Conservation (phyloP, 1,140 invertebrate species). For the Cryptotermes secundus region DNA sequence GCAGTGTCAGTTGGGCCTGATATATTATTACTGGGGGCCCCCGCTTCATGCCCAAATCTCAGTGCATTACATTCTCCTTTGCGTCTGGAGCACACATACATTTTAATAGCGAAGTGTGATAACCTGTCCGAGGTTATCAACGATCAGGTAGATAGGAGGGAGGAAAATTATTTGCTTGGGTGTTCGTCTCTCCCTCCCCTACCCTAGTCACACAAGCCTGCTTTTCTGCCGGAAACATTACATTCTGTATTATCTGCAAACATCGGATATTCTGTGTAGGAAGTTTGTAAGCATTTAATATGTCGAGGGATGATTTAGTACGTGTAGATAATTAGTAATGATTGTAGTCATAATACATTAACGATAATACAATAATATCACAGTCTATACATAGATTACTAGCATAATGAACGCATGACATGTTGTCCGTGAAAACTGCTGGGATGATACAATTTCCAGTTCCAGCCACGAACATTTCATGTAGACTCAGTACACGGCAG, state of each 20-base stretch:
- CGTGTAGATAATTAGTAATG: background rate
- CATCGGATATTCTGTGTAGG: background rate
- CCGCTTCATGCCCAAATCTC: background rate
- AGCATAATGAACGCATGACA: no score
- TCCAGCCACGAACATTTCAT: no score
- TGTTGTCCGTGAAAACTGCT: no score
- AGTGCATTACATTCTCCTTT: no score
- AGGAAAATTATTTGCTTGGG: background rate
- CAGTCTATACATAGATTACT: no score
- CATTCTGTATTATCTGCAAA: background rate
- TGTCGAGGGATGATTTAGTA: background rate
- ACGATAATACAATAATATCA: no score
- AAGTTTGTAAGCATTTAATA: background rate
- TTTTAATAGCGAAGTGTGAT: background rate
- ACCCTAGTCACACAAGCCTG: background rate
- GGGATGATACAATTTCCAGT: no score
- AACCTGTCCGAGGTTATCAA: slow-evolving; percentile 15
- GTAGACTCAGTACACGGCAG: no score
- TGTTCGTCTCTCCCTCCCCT: background rate
- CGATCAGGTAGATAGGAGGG: background rate
- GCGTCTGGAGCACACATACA: background rate
- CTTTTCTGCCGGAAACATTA: background rate
- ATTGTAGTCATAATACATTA: background rate
- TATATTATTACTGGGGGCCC: background rate
- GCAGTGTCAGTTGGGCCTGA: background rate